Evolutionary conservation across 1,140 invertebrate genomes (phyloP), one percentile per base, ranked within the genome.

Genomic region (Theocolax elegans): DNA sequence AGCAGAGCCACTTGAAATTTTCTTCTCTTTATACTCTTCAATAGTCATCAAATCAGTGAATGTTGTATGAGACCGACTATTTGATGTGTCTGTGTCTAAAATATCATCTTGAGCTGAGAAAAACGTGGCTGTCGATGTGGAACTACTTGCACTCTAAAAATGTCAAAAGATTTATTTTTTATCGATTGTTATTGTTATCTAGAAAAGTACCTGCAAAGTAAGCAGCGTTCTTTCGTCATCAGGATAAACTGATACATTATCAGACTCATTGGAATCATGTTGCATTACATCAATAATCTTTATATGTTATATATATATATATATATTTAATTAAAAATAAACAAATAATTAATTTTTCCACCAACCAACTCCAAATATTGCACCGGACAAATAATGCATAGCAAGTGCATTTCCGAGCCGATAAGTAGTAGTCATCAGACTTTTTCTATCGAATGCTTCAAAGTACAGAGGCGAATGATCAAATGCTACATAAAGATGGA

Each of bases 391-490:
- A 82, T 97, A 98, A 86, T 98, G 95, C 84, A 95, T 90, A 0
- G 93, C 92, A 38, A 97, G 79, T 1, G 91, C 90, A 79, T 95
- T 92, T 1, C 94, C 93, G 42, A 98, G 87, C 62, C 91, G 89
- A 71, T 92, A 92, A 7, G 90, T 86, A 0, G 94, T 93, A 0
- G 95, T 95, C 51, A 93, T 86, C 51, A 97, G 79, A 76, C 92
- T 87, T 15, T 87, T 86, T 29, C 92, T 88, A 75, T 93, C 89
- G 84, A 97, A 98, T 25, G 88, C 87, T 1, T 90, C 89, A 80
- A 98, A 94, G 1, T 92, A 89, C 3, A 99, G 83, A 0, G 96
- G 95, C 6, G 96, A 95, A 72, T 96, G 92, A 82, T 98, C 96
- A 31, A 97, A 82, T 0, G 96, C 95, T 31, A 99, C 91, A 77